These are phyloP conservation scores for Piscicola geometra DNA, from an alignment of 2,888 invertebrate genomes.

Conservation along the genomic window DNA sequence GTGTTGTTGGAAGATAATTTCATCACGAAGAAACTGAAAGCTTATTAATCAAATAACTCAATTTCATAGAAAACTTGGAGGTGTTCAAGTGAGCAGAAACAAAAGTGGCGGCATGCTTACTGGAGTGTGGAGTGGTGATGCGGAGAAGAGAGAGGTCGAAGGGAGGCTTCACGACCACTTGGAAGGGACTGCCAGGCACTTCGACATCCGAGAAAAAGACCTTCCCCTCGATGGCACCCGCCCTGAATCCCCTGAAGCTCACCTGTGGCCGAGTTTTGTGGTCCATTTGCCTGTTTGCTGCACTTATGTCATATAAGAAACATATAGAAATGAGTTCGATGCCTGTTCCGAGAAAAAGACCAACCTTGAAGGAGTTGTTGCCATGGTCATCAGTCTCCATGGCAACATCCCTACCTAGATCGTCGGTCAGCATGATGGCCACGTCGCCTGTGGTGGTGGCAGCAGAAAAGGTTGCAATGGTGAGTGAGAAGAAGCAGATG, in stretches of 20 bases:
- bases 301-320: no score
- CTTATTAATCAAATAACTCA: no score
- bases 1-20: no score
- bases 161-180: conserved; percentile 7
- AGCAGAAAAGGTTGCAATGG: no score
- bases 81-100: no score
- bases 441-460: conserved; percentile 37
- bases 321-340: no score
- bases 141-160: conserved; percentile 16
- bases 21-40: no score
- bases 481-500: no score
- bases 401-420: conserved; percentile 21
- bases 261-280: not conserved
- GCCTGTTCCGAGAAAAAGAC: no score
- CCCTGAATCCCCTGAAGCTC: conserved; percentile 20
- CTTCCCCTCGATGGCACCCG: conserved; percentile 26
- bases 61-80: no score
- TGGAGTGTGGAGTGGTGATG: not conserved
- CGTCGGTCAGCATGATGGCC: conserved; percentile 33
- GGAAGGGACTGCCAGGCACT: conserved; percentile 31
- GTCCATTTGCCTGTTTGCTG: no score
- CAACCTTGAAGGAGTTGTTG: conserved; percentile 34
- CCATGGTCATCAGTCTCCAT: conserved; percentile 33
- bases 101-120: no score
- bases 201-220: conserved; percentile 30